Percentiles rank a stretch among this genome's conserved stretches.
phyloP scores from a whole-genome alignment of 2,113 vertebrate species.

The human (Homo sapiens) region DNA sequence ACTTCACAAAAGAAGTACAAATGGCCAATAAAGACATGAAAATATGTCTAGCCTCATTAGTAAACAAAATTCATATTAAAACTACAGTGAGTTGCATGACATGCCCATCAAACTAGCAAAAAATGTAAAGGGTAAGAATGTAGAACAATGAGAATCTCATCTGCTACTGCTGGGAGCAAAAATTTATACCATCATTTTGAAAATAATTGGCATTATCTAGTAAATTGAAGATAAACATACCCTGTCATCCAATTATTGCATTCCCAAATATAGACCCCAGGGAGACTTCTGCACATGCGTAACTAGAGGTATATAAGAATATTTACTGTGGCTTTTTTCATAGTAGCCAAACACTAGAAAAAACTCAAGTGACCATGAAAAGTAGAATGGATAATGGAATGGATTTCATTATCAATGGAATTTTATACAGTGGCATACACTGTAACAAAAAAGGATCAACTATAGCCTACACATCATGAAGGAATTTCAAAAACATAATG shows the following conservation, averaged over 20 bases:
- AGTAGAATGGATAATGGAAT: not conserved
- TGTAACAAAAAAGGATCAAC: not conserved
- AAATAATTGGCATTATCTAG: not conserved
- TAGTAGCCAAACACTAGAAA: not conserved
- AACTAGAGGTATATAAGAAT: not conserved
- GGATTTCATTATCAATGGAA: too few relatives aligned
- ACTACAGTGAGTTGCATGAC: not conserved
- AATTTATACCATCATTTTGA: not conserved
- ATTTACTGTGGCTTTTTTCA: not conserved
- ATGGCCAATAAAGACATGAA: not conserved
- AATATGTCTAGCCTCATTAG: not conserved
- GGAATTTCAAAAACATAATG: not conserved
- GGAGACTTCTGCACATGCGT: not conserved
- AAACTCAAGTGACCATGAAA: not conserved
- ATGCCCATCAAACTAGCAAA: not conserved
- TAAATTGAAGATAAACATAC: not conserved
- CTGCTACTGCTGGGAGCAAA: not conserved
- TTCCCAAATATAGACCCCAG: not conserved
- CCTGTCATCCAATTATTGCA: not conserved
- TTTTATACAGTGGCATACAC: not conserved
- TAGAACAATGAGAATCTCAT: not conserved
- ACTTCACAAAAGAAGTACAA: not conserved
- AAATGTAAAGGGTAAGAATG: not conserved
- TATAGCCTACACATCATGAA: not conserved
- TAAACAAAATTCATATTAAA: conserved; percentile 16